A percentile compares a stretch with the other conserved stretches of the same genome.
phyloP scores from a whole-genome alignment of 2,888 invertebrate species.

The Clanis bilineata region DNA sequence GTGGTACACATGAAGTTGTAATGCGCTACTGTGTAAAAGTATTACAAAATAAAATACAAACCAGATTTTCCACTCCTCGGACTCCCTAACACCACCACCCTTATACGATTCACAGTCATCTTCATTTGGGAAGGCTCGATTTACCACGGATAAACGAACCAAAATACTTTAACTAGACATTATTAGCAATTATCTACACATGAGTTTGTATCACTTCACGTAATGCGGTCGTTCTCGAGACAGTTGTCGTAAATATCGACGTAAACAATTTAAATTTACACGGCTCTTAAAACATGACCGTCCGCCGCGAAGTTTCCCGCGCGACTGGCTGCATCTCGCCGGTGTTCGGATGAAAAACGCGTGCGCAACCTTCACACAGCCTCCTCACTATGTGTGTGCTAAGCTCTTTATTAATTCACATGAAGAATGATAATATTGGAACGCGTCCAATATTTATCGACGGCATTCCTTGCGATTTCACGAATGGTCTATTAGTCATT shows the following conservation, averaged over 20 bases:
- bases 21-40: background rate
- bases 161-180: slow-evolving; percentile 56
- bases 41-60: slow-evolving; percentile 69
- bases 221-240: slow-evolving; percentile 40
- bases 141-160: slow-evolving; percentile 46
- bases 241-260: slow-evolving; percentile 75
- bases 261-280: slow-evolving; percentile 38
- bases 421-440: slow-evolving; percentile 14
- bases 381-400: slow-evolving; percentile 35
- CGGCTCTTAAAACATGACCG: slow-evolving; percentile 48
- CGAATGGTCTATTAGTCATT: background rate
- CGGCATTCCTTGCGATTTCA: background rate
- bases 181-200: slow-evolving; percentile 34
- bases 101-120: slow-evolving; percentile 91
- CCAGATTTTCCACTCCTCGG: slow-evolving; percentile 90
- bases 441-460: slow-evolving; percentile 11
- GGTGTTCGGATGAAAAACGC: slow-evolving; percentile 55
- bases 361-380: slow-evolving; percentile 61
- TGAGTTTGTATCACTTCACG: slow-evolving; percentile 53
- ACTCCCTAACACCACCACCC: slow-evolving; percentile 90
- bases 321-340: slow-evolving; percentile 65
- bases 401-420: slow-evolving; percentile 11
- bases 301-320: slow-evolving; percentile 67
- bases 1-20: background rate
- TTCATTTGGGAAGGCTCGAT: slow-evolving; percentile 73